Base-by-base conservation (phyloP, 1,140 invertebrate species). In the Scaptomyza pallida region DNA sequence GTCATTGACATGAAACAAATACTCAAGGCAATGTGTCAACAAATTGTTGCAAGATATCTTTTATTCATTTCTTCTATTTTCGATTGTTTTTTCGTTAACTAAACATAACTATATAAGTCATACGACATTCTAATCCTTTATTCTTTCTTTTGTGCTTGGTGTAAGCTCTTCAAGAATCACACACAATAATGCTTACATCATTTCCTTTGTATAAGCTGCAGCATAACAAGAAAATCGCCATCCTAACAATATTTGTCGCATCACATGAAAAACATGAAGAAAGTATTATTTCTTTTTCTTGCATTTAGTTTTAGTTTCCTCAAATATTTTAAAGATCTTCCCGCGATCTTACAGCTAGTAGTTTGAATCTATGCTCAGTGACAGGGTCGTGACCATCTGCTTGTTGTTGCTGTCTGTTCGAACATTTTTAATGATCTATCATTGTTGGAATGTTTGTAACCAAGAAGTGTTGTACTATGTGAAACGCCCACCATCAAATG, bases 381-480 rank as follows among this genome's bases (percentile, higher is more conserved):
- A 50, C 26, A 37, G 61, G 68, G 61, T 71, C 68, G 68, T 71
- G 68, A 71, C 68, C 55, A 16, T 23, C 12, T 35, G 17, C 3
- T 44, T 19, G 54, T 19, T 68, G 45, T 45, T 60, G 17, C 10
- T 59, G 13, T 56, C 47, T 19, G 2, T 26, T 6, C 6, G 52
- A 63, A 70, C 50, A 63, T 16, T 50, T 64, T 64, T 70, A 64
- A 70, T 70, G 67, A 70, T 64, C 67, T 64, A 70, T 70, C 67
- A 70, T 70, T 64, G 67, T 64, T 63, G 60, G 51, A 56, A 64
- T 70, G 33, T 23, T 47, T 30, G 16, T 6, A 13, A 19, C n/a
- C 26, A 21, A 15, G 8, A 12, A 19, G 41, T 21, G 48, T 19
- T 44, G 43, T 26, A 30, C n/a, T n/a, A n/a, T n/a, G n/a, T 37